Percentiles rank a stretch among this genome's conserved stretches.
phyloP scores from a whole-genome alignment of 1,140 invertebrate genomes.

The Rhopalosiphum padi region DNA sequence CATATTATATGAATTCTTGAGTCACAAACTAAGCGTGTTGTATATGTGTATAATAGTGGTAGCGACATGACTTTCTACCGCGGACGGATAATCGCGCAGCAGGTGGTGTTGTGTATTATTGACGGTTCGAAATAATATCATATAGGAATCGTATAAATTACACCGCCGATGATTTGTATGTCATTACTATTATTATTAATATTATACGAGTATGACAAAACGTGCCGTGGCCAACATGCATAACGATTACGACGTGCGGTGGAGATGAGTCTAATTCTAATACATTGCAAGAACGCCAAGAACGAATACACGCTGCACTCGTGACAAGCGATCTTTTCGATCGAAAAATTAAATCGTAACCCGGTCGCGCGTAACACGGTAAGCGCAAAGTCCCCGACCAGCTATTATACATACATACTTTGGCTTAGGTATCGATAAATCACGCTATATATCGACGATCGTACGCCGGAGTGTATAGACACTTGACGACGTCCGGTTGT shows the following conservation, averaged over 20 bases:
- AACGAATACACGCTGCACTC: not conserved
- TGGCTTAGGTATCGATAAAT: conserved; percentile 19
- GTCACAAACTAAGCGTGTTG: not conserved
- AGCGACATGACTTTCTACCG: not conserved
- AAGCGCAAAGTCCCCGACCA: not conserved
- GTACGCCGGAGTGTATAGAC: not conserved
- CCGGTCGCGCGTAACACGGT: conserved; percentile 1
- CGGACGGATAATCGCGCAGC: not conserved
- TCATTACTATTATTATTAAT: not conserved
- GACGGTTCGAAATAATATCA: not conserved
- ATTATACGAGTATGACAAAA: not conserved
- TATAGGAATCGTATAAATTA: not conserved
- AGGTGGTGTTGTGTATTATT: not conserved
- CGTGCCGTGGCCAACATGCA: not conserved
- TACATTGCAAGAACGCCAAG: not conserved
- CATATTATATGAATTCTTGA: not conserved
- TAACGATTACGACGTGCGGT: not conserved
- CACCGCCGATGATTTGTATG: not conserved
- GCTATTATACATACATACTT: not conserved
- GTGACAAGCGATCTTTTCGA: not conserved
- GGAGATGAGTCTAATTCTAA: not conserved
- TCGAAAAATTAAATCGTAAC: conserved; percentile 17
- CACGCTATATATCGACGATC: not conserved
- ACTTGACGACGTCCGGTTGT: not conserved
- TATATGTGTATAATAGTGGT: not conserved